Percentiles rank a stretch among this genome's conserved stretches.
phyloP scores from a whole-genome alignment of 2,888 invertebrate species.

The Aspidiotus destructor region DNA sequence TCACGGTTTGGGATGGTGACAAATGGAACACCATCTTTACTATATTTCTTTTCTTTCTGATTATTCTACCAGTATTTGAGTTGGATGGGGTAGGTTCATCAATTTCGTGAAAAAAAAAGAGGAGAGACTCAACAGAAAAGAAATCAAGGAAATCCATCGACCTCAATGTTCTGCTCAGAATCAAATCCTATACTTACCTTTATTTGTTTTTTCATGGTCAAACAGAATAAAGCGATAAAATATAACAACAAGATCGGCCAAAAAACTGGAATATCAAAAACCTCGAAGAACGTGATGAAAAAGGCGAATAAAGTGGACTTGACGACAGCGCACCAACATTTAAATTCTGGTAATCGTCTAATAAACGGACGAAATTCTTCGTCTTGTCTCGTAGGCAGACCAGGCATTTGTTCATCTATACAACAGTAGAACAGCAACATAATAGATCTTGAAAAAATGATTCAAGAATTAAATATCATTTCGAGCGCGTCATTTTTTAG shows the following conservation, averaged over 20 bases:
- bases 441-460: background rate
- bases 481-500: too few relatives aligned
- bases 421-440: constrained; percentile 21
- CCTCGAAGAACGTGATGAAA: constrained; percentile 90
- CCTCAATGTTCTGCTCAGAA: too few relatives aligned
- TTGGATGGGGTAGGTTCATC: too few relatives aligned
- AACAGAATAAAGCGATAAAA: constrained; percentile 94
- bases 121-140: too few relatives aligned
- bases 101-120: too few relatives aligned
- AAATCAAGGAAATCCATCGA: too few relatives aligned
- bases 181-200: constrained; percentile 56
- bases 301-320: constrained; percentile 86
- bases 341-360: constrained; percentile 91
- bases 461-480: too few relatives aligned
- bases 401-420: constrained; percentile 73
- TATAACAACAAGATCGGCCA: constrained; percentile 99
- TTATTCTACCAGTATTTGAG: too few relatives aligned
- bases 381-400: constrained; percentile 80
- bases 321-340: constrained; percentile 96
- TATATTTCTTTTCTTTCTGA: too few relatives aligned
- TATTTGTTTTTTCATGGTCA: constrained; percentile 99
- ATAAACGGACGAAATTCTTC: constrained; percentile 99
- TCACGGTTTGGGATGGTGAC: too few relatives aligned
- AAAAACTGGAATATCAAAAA: constrained; percentile 98
- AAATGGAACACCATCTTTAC: too few relatives aligned